These are phyloP conservation scores for Morphnarchus princeps DNA, from an alignment of 2,113 vertebrate species.

Conservation along the genomic window DNA sequence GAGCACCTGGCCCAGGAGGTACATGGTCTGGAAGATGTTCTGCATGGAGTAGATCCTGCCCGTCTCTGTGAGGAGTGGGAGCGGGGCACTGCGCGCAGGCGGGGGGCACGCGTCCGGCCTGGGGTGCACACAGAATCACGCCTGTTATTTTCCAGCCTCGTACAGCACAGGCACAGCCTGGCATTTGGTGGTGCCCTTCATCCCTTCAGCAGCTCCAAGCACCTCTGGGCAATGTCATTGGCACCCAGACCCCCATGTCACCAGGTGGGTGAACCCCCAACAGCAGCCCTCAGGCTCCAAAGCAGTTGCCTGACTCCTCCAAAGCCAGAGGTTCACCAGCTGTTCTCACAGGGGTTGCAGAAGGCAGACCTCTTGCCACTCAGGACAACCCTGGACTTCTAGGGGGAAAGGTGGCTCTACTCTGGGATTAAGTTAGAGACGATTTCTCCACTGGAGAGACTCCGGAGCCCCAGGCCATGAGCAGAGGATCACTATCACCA, in stretches of 20 bases:
- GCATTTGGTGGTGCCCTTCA: background rate
- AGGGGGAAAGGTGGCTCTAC: background rate
- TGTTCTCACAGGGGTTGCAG: background rate
- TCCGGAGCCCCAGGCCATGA: background rate
- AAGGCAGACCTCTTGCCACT: background rate
- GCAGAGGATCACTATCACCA: background rate
- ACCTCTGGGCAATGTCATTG: background rate
- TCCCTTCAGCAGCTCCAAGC: background rate
- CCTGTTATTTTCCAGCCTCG: background rate
- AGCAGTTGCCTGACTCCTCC: background rate
- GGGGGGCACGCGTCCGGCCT: background rate
- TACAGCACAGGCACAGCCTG: background rate
- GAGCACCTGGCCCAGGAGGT: slow-evolving; percentile 39
- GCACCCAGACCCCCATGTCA: background rate
- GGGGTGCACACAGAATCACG: background rate
- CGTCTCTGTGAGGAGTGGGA: background rate
- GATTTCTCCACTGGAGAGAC: background rate
- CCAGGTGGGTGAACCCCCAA: background rate
- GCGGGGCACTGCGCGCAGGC: background rate
- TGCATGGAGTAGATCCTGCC: slow-evolving; percentile 58
- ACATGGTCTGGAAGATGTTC: slow-evolving; percentile 53
- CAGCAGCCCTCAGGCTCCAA: background rate
- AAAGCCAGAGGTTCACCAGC: background rate
- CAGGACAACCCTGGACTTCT: background rate
- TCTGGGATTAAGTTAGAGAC: background rate